phyloP scores from a whole-genome alignment of 2,797 vertebrate species.

The Sylvia borin region DNA sequence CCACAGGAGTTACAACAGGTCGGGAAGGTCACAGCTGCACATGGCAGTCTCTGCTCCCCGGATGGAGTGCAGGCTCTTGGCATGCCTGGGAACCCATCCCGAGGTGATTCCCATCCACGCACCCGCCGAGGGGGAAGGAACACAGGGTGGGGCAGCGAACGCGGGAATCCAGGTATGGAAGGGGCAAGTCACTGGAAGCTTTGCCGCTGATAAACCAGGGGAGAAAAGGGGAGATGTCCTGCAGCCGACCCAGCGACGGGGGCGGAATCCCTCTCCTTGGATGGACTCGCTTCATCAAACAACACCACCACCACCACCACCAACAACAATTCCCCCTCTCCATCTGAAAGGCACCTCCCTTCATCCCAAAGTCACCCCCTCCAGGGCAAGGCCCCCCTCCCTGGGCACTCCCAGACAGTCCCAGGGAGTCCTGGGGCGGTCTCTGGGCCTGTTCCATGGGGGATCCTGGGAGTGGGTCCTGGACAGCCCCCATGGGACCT shows the following conservation, averaged over 20 bases:
- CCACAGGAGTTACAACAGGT: too few species aligned
- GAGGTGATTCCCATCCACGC: neutral
- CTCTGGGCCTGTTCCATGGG: neutral
- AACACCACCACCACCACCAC: too few species aligned
- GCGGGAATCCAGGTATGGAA: neutral
- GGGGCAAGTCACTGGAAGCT: neutral
- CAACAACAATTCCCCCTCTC: too few species aligned
- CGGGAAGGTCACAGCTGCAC: neutral
- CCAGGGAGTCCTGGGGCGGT: neutral
- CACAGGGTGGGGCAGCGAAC: rapidly evolving
- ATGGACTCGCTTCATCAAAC: too few species aligned
- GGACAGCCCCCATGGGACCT: neutral
- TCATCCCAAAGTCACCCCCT: neutral
- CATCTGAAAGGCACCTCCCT: neutral
- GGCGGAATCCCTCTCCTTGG: neutral
- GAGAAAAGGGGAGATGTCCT: neutral
- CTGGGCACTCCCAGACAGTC: neutral
- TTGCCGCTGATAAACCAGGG: too few species aligned
- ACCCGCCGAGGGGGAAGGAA: neutral
- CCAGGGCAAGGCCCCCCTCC: neutral
- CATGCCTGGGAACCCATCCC: neutral
- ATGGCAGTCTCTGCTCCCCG: neutral
- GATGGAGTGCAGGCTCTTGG: neutral
- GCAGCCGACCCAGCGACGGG: neutral
- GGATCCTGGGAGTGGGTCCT: neutral